Conservation (phyloP, 2,888 invertebrate species). For the Empis livida region DNA sequence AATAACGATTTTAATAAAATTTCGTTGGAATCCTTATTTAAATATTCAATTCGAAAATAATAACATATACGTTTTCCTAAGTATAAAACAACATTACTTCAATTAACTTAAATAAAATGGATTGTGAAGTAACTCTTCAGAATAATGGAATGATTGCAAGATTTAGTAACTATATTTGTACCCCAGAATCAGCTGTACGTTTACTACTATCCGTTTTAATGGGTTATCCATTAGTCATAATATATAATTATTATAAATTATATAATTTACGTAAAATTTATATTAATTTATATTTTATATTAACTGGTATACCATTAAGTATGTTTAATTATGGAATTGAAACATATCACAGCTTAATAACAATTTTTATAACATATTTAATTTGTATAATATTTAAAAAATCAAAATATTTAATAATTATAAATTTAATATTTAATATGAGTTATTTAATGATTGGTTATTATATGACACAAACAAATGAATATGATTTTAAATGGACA, state of each 20-base stretch:
- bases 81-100: no score
- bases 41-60: no score
- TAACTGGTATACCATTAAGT: conserved; percentile 59
- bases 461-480: conserved; percentile 62
- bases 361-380: conserved; percentile 58
- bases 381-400: conserved; percentile 42
- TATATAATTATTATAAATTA: conserved; percentile 45
- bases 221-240: conserved; percentile 55
- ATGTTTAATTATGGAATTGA: conserved; percentile 74
- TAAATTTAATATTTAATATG: conserved; percentile 75
- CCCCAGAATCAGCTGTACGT: conserved; percentile 50
- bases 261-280: conserved; percentile 43
- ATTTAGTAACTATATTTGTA: conserved; percentile 41
- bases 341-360: conserved; percentile 60
- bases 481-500: conserved; percentile 94
- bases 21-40: no score
- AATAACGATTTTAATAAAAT: no score
- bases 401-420: conserved; percentile 41
- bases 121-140: neutral
- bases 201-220: conserved; percentile 49
- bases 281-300: conserved; percentile 48
- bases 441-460: conserved; percentile 66
- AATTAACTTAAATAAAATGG: no score
- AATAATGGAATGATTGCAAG: conserved; percentile 11
- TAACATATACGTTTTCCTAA: no score